Evolutionary conservation across 2,797 vertebrate species (phyloP), one percentile per base, ranked within the genome.

Genomic region (Channa striata): DNA sequence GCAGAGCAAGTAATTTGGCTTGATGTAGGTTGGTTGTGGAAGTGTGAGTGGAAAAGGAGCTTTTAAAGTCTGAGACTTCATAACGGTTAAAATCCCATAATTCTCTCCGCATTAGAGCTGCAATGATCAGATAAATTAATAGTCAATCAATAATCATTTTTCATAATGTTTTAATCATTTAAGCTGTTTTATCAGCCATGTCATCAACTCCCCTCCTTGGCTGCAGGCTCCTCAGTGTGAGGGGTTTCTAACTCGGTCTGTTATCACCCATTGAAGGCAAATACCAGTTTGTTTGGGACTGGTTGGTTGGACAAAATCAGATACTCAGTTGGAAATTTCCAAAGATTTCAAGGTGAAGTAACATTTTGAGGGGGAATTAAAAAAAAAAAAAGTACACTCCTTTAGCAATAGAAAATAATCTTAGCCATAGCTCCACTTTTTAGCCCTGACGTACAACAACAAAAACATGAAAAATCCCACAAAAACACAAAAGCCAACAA

Each of bases 1-100:
- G 25, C 43, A 46, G 48, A 68, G 54, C 4, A 2, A 46, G 30
- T 58, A 12, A 60, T 43, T 44, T 59, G 20, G 57, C 19, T 37
- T 44, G 25, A 30, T 30, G 25, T 3, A 50, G n/a, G 17, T 53
- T 48, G 23, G 37, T 59, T 10, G 10, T 40, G 9, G 14, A 58
- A 23, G 30, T 30, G 44, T 52, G 19, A 37, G 42, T 8, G 8
- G 10, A 33, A 47, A 20, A n/a, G n/a, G 11, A 30, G 17, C 33
- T 39, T 11, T 46, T 68, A 20, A 36, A 39, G 13, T 62, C 47
- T 52, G 34, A 23, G 20, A 44, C 39, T 1, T 8, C 3, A 50
- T 52, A 11, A 58, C 11, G n/a, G 8, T 34, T 16, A 17, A 3
- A 53, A 44, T 11, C 2, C n/a, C 30, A 37, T 37, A 13, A 11